Evolutionary conservation across 2,888 invertebrate genomes (phyloP).

Genomic region (Parapristionchus giblindavisi): DNA sequence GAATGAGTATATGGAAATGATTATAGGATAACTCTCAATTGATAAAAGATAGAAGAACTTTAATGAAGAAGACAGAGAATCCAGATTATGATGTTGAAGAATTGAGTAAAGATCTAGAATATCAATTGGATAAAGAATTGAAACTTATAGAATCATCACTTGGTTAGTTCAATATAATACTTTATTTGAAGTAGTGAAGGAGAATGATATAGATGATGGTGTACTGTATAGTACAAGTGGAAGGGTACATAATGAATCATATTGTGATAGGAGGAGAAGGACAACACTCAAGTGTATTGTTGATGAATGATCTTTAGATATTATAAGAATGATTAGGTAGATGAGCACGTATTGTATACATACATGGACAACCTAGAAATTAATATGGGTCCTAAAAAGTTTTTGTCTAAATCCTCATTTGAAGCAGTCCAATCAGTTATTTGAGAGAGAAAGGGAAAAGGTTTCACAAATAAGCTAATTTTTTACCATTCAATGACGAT

Average conservation of each 20-base stretch:
- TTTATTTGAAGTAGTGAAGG: not conserved
- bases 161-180: not conserved
- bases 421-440: no score
- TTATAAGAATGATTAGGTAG: no score
- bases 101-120: slow-evolving; percentile 25
- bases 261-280: not conserved
- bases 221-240: not conserved
- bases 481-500: no score
- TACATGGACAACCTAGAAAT: no score
- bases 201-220: no score
- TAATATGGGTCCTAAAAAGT: no score
- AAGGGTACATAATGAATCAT: not conserved
- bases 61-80: slow-evolving; percentile 34
- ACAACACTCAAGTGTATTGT: no score
- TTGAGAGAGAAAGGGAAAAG: no score
- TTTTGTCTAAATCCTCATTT: no score
- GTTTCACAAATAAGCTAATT: no score
- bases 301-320: no score
- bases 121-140: slow-evolving; percentile 36
- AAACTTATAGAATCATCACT: slow-evolving; percentile 11
- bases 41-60: slow-evolving; percentile 21
- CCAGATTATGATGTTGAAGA: slow-evolving; percentile 35
- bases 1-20: not conserved
- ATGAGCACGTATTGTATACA: no score
- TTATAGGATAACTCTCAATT: slow-evolving; percentile 28